Evolutionary conservation across 2,113 vertebrate species (phyloP), one percentile per base, ranked within the genome.

Genomic region (Alouatta palliata): DNA sequence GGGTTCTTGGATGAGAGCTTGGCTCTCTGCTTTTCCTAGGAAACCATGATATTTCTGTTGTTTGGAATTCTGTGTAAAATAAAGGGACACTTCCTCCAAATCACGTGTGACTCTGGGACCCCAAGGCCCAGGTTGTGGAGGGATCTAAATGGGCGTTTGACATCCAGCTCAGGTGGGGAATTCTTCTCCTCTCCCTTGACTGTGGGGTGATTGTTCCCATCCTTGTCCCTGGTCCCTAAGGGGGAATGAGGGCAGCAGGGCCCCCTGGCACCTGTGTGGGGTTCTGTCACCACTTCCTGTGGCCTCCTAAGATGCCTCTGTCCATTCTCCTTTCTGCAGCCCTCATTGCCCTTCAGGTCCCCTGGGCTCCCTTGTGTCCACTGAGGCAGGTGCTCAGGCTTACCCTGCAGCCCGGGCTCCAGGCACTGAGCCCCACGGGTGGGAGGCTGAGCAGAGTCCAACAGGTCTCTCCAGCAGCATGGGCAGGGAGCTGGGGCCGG

Each of bases 51-150:
- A 84, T 98, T 92, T 61, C 87, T 89, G 45, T 91, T 54, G 4
- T 54, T 84, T 25, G 17, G 12, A 25, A 97, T 61, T 98, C 54
- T 95, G 71, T 93, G 68, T 86, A 66, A 96, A 94, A 94, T 91
- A 96, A 96, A 96, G 37, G 27, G 43, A 17, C 20, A 21, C 27
- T 52, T 45, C 37, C 35, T n/a, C 35, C 52, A 54, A 91, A 68
- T 19, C 94, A 92, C 76, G 35, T 16, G 13, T 76, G 49, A 61
- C 49, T 52, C 54, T 76, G 66, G 83, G 97, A 92, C 75, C 91
- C 85, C 54, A 40, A 95, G 86, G 90, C n/a, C 80, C 58, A 20
- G 37, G 83, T 56, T 47, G 90, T 86, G 79, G 84, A 76, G 45
- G 23, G 83, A 82, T 82, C 94, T 88, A 10, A 83, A 20, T 66